These are phyloP conservation scores for Hemicentrotus pulcherrimus DNA, from an alignment of 35 echinoderm and acorn worm genomes.

Conservation along the genomic window DNA sequence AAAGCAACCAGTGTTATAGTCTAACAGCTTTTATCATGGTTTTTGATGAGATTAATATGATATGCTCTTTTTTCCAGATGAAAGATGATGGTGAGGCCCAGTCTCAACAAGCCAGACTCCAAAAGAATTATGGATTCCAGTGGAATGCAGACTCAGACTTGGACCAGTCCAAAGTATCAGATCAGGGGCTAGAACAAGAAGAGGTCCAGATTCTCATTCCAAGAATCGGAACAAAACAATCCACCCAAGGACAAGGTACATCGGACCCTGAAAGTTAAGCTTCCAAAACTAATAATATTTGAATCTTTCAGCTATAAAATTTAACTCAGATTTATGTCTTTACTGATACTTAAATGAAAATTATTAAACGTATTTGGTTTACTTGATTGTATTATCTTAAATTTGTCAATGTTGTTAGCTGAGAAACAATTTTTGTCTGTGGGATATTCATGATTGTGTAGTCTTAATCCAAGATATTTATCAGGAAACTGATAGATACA, in stretches of 20 bases:
- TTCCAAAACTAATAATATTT: not conserved
- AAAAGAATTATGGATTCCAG: conserved; percentile 30
- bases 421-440: too few relatives aligned
- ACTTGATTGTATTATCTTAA: too few relatives aligned
- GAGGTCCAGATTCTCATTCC: conserved; percentile 17
- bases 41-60: not conserved
- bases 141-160: conserved; percentile 15
- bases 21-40: too few relatives aligned
- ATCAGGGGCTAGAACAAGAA: not conserved
- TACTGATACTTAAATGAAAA: not conserved
- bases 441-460: too few relatives aligned
- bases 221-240: not conserved
- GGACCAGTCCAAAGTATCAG: not conserved
- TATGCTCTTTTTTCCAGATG: conserved; percentile 10
- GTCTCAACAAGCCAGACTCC: not conserved
- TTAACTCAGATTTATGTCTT: not conserved
- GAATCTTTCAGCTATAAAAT: not conserved
- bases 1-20: too few relatives aligned
- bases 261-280: not conserved
- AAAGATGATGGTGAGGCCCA: not conserved
- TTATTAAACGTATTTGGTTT: too few relatives aligned
- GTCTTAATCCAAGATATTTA: too few relatives aligned
- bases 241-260: not conserved
- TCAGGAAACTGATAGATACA: too few relatives aligned
- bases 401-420: too few relatives aligned